These are phyloP conservation scores for Drosophila azteca DNA, from an alignment of 1,140 invertebrate species.

Conservation along the genomic window DNA sequence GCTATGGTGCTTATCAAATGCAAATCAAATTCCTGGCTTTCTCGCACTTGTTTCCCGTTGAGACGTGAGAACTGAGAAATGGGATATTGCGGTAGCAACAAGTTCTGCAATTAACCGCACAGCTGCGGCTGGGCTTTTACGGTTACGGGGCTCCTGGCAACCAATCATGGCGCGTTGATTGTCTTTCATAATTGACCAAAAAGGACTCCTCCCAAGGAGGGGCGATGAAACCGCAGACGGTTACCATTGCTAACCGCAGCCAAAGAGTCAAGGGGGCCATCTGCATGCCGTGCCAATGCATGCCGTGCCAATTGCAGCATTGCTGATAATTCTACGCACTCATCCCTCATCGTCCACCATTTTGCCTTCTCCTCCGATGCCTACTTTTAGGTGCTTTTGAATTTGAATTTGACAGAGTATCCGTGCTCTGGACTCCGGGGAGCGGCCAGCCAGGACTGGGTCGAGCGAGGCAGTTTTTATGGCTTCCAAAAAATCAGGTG, in stretches of 20 bases:
- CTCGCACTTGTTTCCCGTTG: slow-evolving; percentile 18
- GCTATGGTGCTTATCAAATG: neutral
- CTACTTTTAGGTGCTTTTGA: slow-evolving; percentile 51
- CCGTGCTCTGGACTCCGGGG: no score
- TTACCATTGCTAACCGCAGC: neutral
- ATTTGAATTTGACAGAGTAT: slow-evolving; percentile 8
- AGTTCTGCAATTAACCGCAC: slow-evolving; percentile 45
- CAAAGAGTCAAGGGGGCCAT: no score
- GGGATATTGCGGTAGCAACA: slow-evolving; percentile 45
- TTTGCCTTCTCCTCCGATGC: no score
- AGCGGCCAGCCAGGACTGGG: neutral
- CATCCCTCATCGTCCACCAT: no score
- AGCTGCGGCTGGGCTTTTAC: neutral
- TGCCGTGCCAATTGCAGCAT: slow-evolving; percentile 15
- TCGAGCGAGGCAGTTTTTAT: slow-evolving; percentile 49
- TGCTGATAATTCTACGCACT: slow-evolving; percentile 4
- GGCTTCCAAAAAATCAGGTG: neutral
- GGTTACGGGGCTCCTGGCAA: neutral
- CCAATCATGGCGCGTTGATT: slow-evolving; percentile 53
- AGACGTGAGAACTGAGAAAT: slow-evolving; percentile 1
- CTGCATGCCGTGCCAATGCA: no score
- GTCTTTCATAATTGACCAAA: slow-evolving; percentile 53
- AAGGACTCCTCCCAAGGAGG: slow-evolving; percentile 16
- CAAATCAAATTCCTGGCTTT: slow-evolving; percentile 46
- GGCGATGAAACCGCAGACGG: slow-evolving; percentile 12